Evolutionary conservation across 2,797 vertebrate genomes (phyloP), one percentile per base, ranked within the genome.

Genomic region (Diceros bicornis): DNA sequence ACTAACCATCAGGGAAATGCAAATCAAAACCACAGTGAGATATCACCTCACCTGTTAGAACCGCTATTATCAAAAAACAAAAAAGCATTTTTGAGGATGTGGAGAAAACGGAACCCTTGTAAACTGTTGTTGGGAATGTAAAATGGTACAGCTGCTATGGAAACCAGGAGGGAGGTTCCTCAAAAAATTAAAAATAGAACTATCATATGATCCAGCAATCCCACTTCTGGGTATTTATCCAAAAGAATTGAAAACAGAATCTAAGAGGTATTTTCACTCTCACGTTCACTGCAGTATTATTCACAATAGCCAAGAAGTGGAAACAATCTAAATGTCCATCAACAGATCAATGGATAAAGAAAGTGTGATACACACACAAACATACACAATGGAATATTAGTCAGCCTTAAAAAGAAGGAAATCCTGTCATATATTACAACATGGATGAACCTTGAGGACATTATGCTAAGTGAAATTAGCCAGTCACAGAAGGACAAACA

Each of bases 171-270:
- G 50, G 37, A 79, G 2, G 29, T 61, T 87, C 61, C 68, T 82
- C 25, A 90, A 94, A 96, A 57, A 71, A 64, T 81, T 14, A 59
- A 90, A 94, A 81, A 72, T 6, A 82, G 32, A 82, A 68, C 12
- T 32, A 61, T 50, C 11, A 23, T 27, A 87, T 55, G 25, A 75
- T 32, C 27, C 18, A 75, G 68, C 11, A 89, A 94, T 71, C 66
- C 61, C 34, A 94, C 27, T 86, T 94, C 32, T 64, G n/a, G n/a
- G 20, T 68, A 86, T 86, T 44, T 92, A 79, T 52, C 17, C 47
- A 68, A 57, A 78, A 94, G 52, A 94, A 87, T 0, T 57, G 14
- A 69, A 79, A 89, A 44, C 11, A 89, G 1, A 1, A 52, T 75
- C 32, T 69, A 96, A 88, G 77, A 91, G 17, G 59, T 29, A 96